Conservation (phyloP, 64 coral and sea anemone species). For the Stichodactyla helianthus region DNA sequence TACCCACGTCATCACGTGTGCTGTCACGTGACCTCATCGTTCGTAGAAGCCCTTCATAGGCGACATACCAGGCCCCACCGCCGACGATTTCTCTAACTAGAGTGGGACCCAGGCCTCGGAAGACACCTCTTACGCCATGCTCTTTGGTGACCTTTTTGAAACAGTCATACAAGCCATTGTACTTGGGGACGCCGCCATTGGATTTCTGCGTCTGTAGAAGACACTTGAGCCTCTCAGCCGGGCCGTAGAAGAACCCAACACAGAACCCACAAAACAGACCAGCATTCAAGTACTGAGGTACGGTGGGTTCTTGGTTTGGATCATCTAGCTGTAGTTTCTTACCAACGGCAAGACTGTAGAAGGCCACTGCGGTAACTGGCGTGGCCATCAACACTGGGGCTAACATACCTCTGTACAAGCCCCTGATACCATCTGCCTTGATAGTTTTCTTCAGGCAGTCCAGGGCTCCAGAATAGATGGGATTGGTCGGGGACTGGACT, state of each 20-base stretch:
- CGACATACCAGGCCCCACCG: conserved; percentile 55
- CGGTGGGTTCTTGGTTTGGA: conserved; percentile 19
- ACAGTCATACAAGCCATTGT: conserved; percentile 34
- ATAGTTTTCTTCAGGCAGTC: conserved; percentile 23
- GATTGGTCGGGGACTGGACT: conserved; percentile 8
- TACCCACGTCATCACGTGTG: conserved; percentile 50
- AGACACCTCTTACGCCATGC: conserved; percentile 58
- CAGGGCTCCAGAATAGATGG: conserved; percentile 13
- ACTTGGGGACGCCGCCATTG: conserved; percentile 34
- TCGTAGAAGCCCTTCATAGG: conserved; percentile 50
- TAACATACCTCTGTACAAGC: conserved; percentile 59
- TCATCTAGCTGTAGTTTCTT: conserved; percentile 45
- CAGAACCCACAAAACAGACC: conserved; percentile 54
- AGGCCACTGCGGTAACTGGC: conserved; percentile 48
- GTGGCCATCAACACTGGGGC: conserved; percentile 52
- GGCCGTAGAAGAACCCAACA: conserved; percentile 37
- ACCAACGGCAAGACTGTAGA: conserved; percentile 55
- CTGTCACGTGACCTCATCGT: conserved; percentile 19
- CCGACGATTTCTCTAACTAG: conserved; percentile 50
- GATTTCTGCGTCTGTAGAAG: conserved; percentile 66
- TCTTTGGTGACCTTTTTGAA: conserved; percentile 37
- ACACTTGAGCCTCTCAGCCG: conserved; percentile 65
- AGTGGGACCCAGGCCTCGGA: conserved; percentile 42
- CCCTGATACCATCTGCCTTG: conserved; percentile 27
- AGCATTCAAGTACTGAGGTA: conserved; percentile 50